phyloP scores from a whole-genome alignment of 2,797 vertebrate genomes.

The Xenops minutus region DNA sequence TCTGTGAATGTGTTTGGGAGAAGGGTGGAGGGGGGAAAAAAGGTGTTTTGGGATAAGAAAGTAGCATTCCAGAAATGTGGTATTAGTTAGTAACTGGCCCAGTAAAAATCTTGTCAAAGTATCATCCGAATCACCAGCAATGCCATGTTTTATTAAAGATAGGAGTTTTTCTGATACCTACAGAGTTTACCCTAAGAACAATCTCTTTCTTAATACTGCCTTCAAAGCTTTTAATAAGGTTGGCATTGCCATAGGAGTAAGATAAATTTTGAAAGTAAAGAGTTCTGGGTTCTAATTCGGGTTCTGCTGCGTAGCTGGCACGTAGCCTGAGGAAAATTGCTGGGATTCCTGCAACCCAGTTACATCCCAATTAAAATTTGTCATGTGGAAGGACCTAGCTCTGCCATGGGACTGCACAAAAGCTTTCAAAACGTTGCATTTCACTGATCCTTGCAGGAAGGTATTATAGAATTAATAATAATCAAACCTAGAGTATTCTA shows the following conservation, averaged over 20 bases:
- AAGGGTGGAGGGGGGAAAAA: neutral
- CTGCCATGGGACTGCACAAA: neutral
- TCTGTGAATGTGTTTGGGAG: conserved; percentile 27
- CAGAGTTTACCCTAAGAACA: neutral
- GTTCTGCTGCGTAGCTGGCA: neutral
- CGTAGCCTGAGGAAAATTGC: neutral
- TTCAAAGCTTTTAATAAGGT: neutral
- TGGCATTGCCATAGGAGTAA: neutral
- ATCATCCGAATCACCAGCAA: neutral
- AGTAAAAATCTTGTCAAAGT: neutral
- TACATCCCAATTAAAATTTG: conserved; percentile 55
- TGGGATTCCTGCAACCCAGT: neutral
- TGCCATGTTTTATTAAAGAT: neutral
- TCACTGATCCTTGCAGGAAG: neutral
- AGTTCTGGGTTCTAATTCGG: neutral
- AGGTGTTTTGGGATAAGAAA: neutral
- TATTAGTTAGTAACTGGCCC: neutral
- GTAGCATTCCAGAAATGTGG: neutral
- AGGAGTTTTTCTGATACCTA: neutral
- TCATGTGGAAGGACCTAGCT: conserved; percentile 36
- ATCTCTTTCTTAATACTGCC: neutral
- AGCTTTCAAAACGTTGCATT: neutral
- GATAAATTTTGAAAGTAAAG: neutral
- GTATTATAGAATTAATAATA: neutral
- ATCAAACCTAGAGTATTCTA: neutral